Percentiles rank a stretch among this genome's conserved stretches.
phyloP scores from a whole-genome alignment of 37 sponge, comb jelly and placozoan species.

The Oscarella lobularis region DNA sequence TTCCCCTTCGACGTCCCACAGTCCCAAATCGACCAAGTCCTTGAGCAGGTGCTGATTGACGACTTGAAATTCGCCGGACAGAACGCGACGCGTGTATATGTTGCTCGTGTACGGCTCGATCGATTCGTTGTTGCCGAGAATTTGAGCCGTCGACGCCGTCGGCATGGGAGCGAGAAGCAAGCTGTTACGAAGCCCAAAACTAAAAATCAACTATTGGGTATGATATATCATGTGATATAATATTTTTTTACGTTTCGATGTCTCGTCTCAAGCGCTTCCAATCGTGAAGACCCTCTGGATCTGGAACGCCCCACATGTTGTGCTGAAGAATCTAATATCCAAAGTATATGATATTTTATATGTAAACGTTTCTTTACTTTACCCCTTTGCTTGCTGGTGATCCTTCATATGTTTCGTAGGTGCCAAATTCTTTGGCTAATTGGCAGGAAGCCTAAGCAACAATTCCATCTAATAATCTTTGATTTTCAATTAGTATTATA shows the following conservation, averaged over 20 bases:
- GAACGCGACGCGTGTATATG: constrained; percentile 83
- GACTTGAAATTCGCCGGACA: constrained; percentile 84
- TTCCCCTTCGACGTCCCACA: constrained; percentile 80
- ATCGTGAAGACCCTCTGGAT: constrained; percentile 84
- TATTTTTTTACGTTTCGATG: constrained; percentile 71
- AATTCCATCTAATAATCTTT: not conserved
- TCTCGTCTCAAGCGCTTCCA: constrained; percentile 71
- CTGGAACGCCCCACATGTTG: constrained; percentile 90
- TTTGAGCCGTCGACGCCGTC: constrained; percentile 98
- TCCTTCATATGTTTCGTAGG: constrained; percentile 84
- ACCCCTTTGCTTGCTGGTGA: constrained; percentile 76
- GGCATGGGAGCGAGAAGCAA: constrained; percentile 97
- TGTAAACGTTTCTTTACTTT: constrained; percentile 5
- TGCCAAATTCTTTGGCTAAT: constrained; percentile 69
- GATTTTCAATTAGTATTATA: no score
- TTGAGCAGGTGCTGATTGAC: constrained; percentile 92
- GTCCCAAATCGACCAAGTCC: constrained; percentile 71
- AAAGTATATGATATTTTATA: not conserved
- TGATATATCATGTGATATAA: no score
- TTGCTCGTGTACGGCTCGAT: constrained; percentile 99
- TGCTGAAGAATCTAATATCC: constrained; percentile 59
- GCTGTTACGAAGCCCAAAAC: constrained; percentile 90
- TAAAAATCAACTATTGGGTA: constrained; percentile 2
- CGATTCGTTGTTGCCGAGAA: constrained; percentile 98
- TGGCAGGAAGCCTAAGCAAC: constrained; percentile 56